Evolutionary conservation across 2,113 vertebrate genomes (phyloP), one percentile per base, ranked within the genome.

Genomic region (Struthio camelus): DNA sequence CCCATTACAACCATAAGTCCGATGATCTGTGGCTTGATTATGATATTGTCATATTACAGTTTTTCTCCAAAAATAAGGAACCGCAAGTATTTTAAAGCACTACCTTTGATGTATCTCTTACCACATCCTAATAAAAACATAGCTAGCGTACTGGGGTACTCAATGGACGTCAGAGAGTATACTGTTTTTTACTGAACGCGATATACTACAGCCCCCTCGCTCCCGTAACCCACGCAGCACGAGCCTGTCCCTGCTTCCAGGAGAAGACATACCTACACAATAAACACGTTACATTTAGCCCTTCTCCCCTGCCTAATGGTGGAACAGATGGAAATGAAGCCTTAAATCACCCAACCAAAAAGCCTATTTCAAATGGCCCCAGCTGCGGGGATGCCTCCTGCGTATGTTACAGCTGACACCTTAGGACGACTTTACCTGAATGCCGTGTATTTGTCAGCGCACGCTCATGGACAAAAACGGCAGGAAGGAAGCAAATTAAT

Each of bases 381-480:
- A 11, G 4, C 16, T 79, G 14, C 67, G 61, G 23, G 44, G 32
- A 65, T 24, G 51, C 1, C 4, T 42, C 51, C 54, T 67, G 28
- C 16, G n/a, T 0, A 10, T 10, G 42, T 76, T 24, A 25, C 4
- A 0, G 4, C 40, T 40, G 34, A 13, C 11, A 50, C 15, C 24
- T 51, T 28, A 16, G 44, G 59, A 13, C 5, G 64, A 54, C 42
- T 80, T 36, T 7, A 40, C 20, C 50, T 17, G 17, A 18, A 56
- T 34, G 9, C 24, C 38, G 14, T 1, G 1, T 27, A 4, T 9
- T 2, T 7, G 10, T 3, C 42, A 85, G 62, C 16, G 15, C 53
- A 59, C n/a, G 30, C 64, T 4, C 32, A 13, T 15, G 25, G 23
- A 7, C 9, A 3, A 42, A 28, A 51, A 50, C 1, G 51, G n/a